phyloP scores from a whole-genome alignment of 1,140 invertebrate species.

The Eriosoma lanigerum region DNA sequence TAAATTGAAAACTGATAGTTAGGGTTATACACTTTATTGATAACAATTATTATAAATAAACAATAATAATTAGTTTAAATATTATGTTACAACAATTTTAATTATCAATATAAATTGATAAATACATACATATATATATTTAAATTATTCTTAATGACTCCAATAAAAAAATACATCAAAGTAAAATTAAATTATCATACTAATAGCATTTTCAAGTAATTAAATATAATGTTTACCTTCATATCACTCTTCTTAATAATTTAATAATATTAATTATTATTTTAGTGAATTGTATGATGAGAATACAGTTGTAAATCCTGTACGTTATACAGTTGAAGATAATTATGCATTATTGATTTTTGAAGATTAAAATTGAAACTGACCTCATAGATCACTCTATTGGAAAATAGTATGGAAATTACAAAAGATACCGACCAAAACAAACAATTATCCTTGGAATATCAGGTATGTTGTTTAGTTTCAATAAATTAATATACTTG shows the following conservation, averaged over 20 bases:
- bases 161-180: neutral
- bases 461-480: neutral
- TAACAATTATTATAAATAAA: too few relatives aligned
- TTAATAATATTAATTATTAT: neutral
- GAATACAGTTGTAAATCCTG: neutral
- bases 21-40: too few relatives aligned
- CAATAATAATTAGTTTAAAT: too few relatives aligned
- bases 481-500: too few relatives aligned
- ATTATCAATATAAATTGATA: too few relatives aligned
- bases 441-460: neutral
- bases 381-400: slow-evolving; percentile 4
- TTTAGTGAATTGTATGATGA: neutral
- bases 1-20: too few relatives aligned
- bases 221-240: neutral
- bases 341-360: neutral
- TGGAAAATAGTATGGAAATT: slow-evolving; percentile 5
- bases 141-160: slow-evolving; percentile 8
- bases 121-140: too few relatives aligned
- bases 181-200: neutral
- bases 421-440: neutral
- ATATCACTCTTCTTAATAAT: neutral
- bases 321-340: neutral
- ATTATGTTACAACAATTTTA: too few relatives aligned
- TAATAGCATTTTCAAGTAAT: neutral
- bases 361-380: slow-evolving; percentile 29